These are phyloP conservation scores for Collichthys lucidus DNA, from an alignment of 2,113 vertebrate species.

Conservation along the genomic window DNA sequence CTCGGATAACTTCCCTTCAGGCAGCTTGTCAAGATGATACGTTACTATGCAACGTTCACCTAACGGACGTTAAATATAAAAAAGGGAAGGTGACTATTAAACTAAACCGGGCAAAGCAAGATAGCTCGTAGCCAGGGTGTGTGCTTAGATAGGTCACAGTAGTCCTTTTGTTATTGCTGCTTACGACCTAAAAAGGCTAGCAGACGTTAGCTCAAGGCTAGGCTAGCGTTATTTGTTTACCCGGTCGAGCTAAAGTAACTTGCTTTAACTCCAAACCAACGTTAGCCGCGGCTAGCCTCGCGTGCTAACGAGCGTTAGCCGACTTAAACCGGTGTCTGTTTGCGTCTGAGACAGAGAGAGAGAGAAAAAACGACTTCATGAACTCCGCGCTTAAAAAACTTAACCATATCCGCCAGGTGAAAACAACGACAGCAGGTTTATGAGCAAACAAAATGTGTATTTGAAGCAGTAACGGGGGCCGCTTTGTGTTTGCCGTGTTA, in stretches of 20 bases:
- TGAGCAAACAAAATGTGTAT: background rate
- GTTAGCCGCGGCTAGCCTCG: conserved; percentile 76
- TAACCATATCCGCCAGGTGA: background rate
- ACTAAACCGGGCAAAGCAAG: background rate
- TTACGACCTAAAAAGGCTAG: conserved; percentile 35
- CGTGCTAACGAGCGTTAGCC: conserved; percentile 77
- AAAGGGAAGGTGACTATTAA: conserved; percentile 2
- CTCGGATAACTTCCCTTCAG: background rate
- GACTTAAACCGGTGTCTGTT: conserved; percentile 69
- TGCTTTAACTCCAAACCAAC: conserved; percentile 59
- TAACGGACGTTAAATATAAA: conserved; percentile 26
- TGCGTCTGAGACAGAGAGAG: too few species aligned
- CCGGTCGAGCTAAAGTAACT: conserved; percentile 68
- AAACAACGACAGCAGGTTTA: background rate
- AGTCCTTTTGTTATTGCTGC: conserved; percentile 45
- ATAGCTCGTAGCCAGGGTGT: conserved; percentile 6
- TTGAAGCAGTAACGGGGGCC: background rate
- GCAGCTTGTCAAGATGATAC: conserved; percentile 30
- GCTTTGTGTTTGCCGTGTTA: background rate
- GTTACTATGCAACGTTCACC: conserved; percentile 35
- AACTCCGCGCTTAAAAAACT: background rate
- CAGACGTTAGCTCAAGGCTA: conserved; percentile 68
- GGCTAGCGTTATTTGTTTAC: conserved; percentile 78
- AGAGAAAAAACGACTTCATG: conserved; percentile 38
- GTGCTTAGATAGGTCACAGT: background rate